phyloP scores from a whole-genome alignment of 2,888 invertebrate species.

The Galeruca laticollis region DNA sequence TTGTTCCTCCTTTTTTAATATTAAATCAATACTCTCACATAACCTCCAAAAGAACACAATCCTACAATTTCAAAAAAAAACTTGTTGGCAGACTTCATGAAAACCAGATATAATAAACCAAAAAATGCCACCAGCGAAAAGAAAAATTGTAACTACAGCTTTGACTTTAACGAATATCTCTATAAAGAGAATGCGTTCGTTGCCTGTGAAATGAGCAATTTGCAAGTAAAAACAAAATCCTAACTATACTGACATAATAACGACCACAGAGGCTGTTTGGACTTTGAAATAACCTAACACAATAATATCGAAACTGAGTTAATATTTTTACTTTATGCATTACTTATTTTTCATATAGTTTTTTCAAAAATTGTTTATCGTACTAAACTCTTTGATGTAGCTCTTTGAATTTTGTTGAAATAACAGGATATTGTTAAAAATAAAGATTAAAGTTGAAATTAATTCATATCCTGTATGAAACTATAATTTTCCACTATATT shows the following conservation, averaged over 20 bases:
- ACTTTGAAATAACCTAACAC: not conserved
- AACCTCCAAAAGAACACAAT: too few species aligned
- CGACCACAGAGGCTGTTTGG: not conserved
- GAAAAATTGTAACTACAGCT: not conserved
- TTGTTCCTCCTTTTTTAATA: too few species aligned
- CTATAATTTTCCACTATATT: too few species aligned
- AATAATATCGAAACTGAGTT: not conserved
- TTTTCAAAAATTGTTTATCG: not conserved
- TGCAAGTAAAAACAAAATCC: not conserved
- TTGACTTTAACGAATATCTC: not conserved
- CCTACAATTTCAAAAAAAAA: too few species aligned
- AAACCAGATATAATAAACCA: too few species aligned
- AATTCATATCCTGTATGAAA: too few species aligned
- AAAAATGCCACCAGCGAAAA: too few species aligned
- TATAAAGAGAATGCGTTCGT: not conserved
- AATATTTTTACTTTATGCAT: too few species aligned
- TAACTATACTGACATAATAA: not conserved
- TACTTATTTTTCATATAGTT: too few species aligned
- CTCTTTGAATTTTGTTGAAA: not conserved
- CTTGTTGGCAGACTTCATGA: too few species aligned
- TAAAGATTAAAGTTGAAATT: too few species aligned
- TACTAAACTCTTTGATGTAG: not conserved
- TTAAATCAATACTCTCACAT: too few species aligned
- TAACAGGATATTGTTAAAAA: not conserved
- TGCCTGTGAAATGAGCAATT: not conserved